phyloP scores from a whole-genome alignment of 37 sponge, comb jelly and placozoan genomes.

The Oopsacas minuta region DNA sequence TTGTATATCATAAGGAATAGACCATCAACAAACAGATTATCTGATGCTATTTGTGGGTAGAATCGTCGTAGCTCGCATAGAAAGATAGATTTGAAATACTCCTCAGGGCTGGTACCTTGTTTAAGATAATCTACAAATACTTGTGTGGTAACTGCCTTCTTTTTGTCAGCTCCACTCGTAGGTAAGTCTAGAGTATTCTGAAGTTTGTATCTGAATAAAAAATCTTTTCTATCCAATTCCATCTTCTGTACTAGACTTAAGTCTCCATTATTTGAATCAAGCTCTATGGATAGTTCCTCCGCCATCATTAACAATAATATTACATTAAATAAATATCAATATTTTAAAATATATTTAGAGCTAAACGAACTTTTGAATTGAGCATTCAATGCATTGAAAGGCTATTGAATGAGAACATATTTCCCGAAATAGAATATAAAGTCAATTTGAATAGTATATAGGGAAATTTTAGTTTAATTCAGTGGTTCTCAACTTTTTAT shows the following conservation, averaged over 20 bases:
- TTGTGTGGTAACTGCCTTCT: neutral
- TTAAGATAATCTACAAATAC: neutral
- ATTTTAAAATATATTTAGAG: too few relatives aligned
- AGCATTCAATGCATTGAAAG: too few relatives aligned
- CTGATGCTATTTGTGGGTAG: neutral
- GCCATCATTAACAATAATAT: neutral
- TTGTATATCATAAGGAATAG: constrained; percentile 1
- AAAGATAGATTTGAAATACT: neutral
- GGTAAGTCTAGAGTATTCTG: neutral
- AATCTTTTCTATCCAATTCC: constrained; percentile 16
- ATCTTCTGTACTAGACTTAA: neutral
- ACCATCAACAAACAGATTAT: neutral
- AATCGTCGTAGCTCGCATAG: neutral
- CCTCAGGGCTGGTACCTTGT: neutral
- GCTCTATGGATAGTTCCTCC: neutral
- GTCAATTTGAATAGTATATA: too few relatives aligned
- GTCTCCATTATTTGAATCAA: neutral
- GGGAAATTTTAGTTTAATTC: too few relatives aligned
- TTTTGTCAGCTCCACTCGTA: neutral
- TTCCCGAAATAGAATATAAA: too few relatives aligned
- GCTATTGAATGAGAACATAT: too few relatives aligned
- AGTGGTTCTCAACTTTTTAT: too few relatives aligned
- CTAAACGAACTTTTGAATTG: too few relatives aligned
- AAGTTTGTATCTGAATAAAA: neutral
- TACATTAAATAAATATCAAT: too few relatives aligned